phyloP scores from a whole-genome alignment of 1,140 invertebrate species.

The Drosophila setifemur region DNA sequence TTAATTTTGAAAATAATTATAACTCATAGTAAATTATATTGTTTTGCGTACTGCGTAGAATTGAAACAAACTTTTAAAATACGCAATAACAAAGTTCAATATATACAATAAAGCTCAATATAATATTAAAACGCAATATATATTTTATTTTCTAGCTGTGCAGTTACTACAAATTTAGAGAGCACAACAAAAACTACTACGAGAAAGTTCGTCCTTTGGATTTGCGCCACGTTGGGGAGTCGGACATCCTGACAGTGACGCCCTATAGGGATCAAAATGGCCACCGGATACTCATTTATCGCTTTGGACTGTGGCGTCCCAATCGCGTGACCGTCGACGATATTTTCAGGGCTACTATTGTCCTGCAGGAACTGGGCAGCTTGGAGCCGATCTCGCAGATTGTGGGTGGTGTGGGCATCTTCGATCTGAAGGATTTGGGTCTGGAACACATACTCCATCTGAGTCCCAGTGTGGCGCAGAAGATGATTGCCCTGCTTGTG shows the following conservation, averaged over 20 bases:
- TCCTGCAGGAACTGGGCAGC: slow-evolving; percentile 88
- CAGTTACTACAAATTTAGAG: slow-evolving; percentile 89
- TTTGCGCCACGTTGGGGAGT: slow-evolving; percentile 87
- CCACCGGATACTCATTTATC: slow-evolving; percentile 72
- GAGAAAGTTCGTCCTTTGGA: slow-evolving; percentile 86
- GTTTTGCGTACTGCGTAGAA: too few species aligned
- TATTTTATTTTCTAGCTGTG: slow-evolving; percentile 85
- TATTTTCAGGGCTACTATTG: slow-evolving; percentile 88
- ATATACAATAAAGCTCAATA: too few species aligned
- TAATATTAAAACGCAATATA: neutral
- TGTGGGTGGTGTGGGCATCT: slow-evolving; percentile 89
- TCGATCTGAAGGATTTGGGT: slow-evolving; percentile 88
- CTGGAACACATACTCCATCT: slow-evolving; percentile 88
- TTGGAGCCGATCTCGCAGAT: slow-evolving; percentile 89
- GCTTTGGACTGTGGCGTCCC: slow-evolving; percentile 88
- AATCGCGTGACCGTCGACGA: slow-evolving; percentile 86
- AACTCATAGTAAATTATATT: too few species aligned
- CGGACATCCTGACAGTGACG: slow-evolving; percentile 88
- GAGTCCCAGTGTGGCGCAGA: slow-evolving; percentile 87
- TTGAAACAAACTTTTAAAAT: too few species aligned
- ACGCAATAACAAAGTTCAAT: too few species aligned
- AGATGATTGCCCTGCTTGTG: slow-evolving; percentile 86
- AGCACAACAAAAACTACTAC: slow-evolving; percentile 88
- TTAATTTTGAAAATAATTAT: too few species aligned
- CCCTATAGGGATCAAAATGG: slow-evolving; percentile 89